Conservation (phyloP, 2,888 invertebrate species). For the Eupithecia subumbrata region DNA sequence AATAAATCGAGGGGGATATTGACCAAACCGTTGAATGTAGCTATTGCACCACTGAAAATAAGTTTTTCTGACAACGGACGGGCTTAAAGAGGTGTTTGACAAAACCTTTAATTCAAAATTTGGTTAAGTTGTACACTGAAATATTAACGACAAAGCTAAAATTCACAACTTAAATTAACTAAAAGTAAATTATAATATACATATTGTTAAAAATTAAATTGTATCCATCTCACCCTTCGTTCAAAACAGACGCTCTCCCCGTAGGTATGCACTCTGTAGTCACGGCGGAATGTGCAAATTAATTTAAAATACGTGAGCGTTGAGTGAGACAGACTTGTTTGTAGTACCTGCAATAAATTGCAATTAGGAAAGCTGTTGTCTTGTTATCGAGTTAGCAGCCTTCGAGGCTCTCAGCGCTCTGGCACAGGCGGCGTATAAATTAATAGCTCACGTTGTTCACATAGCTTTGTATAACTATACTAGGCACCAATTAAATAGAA, state of each 20-base stretch:
- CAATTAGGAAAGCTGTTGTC: constrained; percentile 83
- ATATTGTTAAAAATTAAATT: background rate
- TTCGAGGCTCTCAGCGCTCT: constrained; percentile 70
- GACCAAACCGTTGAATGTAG: no score
- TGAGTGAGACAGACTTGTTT: constrained; percentile 78
- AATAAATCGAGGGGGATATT: no score
- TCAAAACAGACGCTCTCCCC: constrained; percentile 45
- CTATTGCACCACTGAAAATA: no score
- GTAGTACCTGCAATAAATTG: constrained; percentile 84
- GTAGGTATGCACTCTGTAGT: constrained; percentile 50
- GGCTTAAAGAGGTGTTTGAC: background rate
- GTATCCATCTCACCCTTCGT: background rate
- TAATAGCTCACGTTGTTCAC: constrained; percentile 64
- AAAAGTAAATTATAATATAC: no score
- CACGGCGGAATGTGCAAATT: constrained; percentile 77
- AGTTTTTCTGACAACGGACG: no score
- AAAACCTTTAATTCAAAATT: background rate
- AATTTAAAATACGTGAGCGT: constrained; percentile 82
- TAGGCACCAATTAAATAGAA: background rate
- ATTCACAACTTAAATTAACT: background rate
- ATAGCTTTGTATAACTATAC: constrained; percentile 12
- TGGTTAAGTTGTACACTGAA: background rate
- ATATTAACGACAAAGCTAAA: background rate
- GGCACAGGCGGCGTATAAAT: constrained; percentile 64
- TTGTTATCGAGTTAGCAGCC: constrained; percentile 83